These are phyloP conservation scores for Heliangelus exortis DNA, from an alignment of 2,797 vertebrate species.

Conservation along the genomic window DNA sequence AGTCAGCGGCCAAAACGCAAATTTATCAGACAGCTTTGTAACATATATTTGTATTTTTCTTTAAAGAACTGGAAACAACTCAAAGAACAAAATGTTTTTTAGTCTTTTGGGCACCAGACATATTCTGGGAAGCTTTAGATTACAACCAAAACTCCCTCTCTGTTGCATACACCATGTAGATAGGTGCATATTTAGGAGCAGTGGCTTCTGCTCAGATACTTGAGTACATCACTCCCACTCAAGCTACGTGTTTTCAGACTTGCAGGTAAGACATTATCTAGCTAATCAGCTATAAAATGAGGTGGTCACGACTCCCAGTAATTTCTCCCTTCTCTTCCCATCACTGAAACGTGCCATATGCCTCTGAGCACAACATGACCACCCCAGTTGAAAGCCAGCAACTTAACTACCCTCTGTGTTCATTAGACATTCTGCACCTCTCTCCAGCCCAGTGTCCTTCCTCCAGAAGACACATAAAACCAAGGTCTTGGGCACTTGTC, in stretches of 20 bases:
- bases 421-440: constrained; percentile 47
- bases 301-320: not conserved
- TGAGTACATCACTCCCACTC: not conserved
- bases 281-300: constrained; percentile 51
- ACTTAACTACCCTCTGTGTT: constrained; percentile 29
- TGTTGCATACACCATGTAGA: not conserved
- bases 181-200: not conserved
- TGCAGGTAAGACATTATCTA: constrained; percentile 16
- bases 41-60: not conserved
- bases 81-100: not conserved
- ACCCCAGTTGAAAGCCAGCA: not conserved
- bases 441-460: constrained; percentile 44
- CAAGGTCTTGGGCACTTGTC: constrained; percentile 60
- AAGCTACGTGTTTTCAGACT: not conserved
- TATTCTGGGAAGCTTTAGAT: not conserved
- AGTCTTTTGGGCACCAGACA: not conserved
- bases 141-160: not conserved
- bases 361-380: constrained; percentile 23
- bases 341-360: constrained; percentile 2
- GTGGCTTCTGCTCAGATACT: not conserved
- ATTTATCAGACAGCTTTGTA: not conserved
- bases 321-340: not conserved
- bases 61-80: not conserved
- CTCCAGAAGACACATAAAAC: constrained; percentile 66
- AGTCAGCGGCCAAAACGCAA: not conserved